Conservation (phyloP, 2,797 vertebrate genomes). For the Podarcis lilfordi region DNA sequence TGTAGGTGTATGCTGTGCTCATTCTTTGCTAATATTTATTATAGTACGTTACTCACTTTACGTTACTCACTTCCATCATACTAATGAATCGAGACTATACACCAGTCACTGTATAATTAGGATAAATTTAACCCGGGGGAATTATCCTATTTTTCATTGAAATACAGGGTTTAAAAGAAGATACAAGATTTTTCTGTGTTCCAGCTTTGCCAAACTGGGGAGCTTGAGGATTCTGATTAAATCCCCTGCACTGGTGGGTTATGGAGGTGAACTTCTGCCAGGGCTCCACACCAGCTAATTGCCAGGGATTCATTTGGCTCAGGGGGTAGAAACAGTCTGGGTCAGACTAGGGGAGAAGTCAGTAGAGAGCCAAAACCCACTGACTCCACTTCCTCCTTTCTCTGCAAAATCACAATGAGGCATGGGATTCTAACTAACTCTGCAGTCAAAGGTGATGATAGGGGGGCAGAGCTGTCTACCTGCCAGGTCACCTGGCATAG, state of each 20-base stretch:
- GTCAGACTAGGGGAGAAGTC: neutral
- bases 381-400: too few species aligned
- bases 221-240: neutral
- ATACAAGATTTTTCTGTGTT: neutral
- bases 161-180: neutral
- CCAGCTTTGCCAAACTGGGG: neutral
- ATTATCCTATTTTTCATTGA: neutral
- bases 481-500: too few species aligned
- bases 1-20: neutral
- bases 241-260: neutral
- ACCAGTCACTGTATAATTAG: neutral
- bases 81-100: neutral
- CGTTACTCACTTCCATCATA: neutral
- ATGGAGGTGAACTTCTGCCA: neutral
- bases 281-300: neutral
- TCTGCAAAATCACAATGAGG: neutral
- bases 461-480: neutral
- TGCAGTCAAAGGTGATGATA: neutral
- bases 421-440: neutral
- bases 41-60: neutral
- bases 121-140: neutral
- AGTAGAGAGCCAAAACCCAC: neutral
- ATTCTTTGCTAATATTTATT: slow-evolving; percentile 21
- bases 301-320: neutral
- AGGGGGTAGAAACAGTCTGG: neutral